Conservation (phyloP, 2,113 vertebrate species). For the Nothobranchius kuhntae region DNA sequence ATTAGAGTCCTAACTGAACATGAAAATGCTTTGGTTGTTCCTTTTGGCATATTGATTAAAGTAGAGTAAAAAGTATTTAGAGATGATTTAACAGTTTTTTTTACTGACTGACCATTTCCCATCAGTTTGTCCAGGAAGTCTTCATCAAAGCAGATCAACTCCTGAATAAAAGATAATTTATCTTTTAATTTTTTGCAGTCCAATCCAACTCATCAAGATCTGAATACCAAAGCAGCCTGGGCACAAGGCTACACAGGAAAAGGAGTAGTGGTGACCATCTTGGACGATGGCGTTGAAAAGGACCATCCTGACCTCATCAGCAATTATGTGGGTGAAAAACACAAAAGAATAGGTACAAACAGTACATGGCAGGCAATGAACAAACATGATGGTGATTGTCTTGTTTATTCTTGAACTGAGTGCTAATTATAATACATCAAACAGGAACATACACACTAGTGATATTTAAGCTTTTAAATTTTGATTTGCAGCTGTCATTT, state of each 20-base stretch:
- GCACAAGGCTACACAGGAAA: slow-evolving; percentile 91
- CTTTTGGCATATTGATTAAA: neutral
- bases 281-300: slow-evolving; percentile 98
- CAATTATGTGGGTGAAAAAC: slow-evolving; percentile 89
- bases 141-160: slow-evolving; percentile 38
- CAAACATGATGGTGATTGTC: no score
- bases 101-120: slow-evolving; percentile 1
- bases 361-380: no score
- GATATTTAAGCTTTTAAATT: no score
- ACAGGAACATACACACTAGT: no score
- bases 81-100: neutral
- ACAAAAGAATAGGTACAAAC: no score
- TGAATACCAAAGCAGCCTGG: slow-evolving; percentile 94
- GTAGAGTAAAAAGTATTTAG: neutral
- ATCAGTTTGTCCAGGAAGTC: slow-evolving; percentile 8
- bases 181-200: slow-evolving; percentile 62
- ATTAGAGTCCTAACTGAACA: no score
- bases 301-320: slow-evolving; percentile 92
- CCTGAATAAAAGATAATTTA: slow-evolving; percentile 22
- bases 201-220: slow-evolving; percentile 73
- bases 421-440: no score
- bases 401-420: no score
- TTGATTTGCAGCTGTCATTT: no score
- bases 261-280: slow-evolving; percentile 93
- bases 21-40: no score